phyloP scores from a whole-genome alignment of 37 sponge, comb jelly and placozoan genomes.

The Eunapius fragilis region DNA sequence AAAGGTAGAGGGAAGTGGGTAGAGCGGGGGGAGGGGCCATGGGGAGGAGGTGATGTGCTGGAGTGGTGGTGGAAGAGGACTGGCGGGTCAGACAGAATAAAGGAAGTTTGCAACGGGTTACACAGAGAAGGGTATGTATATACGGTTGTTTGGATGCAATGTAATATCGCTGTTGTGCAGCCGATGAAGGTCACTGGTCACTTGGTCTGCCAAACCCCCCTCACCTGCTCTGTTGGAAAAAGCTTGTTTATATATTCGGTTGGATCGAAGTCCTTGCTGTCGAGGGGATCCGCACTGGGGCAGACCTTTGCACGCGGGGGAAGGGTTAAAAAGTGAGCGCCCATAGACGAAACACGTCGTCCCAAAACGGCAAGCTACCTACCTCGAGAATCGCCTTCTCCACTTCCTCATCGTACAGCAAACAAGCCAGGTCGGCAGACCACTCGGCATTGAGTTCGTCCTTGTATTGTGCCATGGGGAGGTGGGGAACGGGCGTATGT shows the following conservation, averaged over 20 bases:
- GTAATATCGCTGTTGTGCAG: no score
- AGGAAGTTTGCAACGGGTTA: no score
- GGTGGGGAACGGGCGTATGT: no score
- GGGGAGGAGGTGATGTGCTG: no score
- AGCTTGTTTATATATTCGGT: conserved; percentile 94
- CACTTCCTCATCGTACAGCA: conserved; percentile 66
- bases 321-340: no score
- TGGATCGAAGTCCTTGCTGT: conserved; percentile 88
- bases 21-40: not conserved
- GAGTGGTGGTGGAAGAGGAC: no score
- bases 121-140: no score
- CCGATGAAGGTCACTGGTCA: no score
- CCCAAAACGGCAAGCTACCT: no score
- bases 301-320: conserved; percentile 70
- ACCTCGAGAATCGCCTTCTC: conserved; percentile 84
- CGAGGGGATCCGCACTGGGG: conserved; percentile 86
- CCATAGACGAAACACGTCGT: not conserved
- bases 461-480: no score
- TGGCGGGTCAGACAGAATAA: no score
- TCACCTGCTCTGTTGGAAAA: conserved; percentile 97
- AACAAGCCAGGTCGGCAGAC: conserved; percentile 45
- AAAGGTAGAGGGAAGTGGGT: not conserved
- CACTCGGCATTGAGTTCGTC: conserved; percentile 47
- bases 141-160: no score
- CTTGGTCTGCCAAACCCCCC: not conserved